Percentiles rank a stretch among this genome's conserved stretches.
These are phyloP conservation scores for Streblospio benedicti DNA, from an alignment of 1,140 invertebrate genomes.

Conservation along the genomic window DNA sequence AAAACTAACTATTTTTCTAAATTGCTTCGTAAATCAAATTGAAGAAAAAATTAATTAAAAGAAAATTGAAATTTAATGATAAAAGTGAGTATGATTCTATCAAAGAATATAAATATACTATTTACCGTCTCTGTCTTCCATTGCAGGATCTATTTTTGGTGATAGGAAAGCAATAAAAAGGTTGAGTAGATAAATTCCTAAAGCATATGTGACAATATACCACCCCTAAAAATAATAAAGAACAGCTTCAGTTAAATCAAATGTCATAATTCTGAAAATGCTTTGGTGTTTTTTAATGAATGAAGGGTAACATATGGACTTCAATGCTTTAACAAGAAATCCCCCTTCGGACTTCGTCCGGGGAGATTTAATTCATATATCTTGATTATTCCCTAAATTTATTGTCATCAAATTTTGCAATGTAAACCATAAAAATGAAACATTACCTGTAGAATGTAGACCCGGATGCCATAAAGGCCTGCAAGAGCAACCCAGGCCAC, in stretches of 20 bases:
- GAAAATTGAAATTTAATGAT: too few relatives aligned
- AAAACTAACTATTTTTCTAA: too few relatives aligned
- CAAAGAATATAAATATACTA: too few relatives aligned
- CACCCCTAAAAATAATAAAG: constrained; percentile 75
- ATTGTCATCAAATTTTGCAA: constrained; percentile 8
- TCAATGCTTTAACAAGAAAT: neutral
- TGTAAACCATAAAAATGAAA: constrained; percentile 5
- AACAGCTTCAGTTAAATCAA: constrained; percentile 15
- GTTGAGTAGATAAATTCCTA: constrained; percentile 98
- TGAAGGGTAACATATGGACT: neutral
- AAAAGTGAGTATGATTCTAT: too few relatives aligned
- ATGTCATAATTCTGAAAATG: constrained; percentile 1
- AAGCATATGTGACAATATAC: constrained; percentile 97
- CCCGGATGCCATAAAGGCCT: constrained; percentile 38
- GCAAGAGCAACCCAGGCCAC: constrained; percentile 46
- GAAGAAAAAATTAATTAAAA: too few relatives aligned
- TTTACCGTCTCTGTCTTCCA: constrained; percentile 3
- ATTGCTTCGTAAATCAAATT: too few relatives aligned
- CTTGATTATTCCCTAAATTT: neutral
- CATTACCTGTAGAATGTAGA: constrained; percentile 46
- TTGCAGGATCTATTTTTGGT: constrained; percentile 95
- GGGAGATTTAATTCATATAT: too few relatives aligned
- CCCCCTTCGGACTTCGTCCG: too few relatives aligned
- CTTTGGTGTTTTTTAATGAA: too few relatives aligned
- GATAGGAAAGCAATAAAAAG: constrained; percentile 98